Conservation (phyloP, 1,140 invertebrate species). For the Pogonomyrmex californicus region DNA sequence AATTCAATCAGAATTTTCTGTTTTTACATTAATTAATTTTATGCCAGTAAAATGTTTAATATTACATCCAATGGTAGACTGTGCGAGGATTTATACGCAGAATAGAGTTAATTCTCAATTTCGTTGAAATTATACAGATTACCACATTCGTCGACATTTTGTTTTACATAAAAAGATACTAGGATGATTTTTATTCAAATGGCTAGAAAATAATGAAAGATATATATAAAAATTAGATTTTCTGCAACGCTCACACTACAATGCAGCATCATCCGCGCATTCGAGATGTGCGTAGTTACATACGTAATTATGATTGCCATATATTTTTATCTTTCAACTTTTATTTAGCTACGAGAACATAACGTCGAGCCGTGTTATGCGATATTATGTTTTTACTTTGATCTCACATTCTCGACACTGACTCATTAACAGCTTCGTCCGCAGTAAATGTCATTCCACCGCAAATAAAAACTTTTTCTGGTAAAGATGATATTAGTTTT, state of each 20-base stretch:
- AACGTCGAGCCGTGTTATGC: neutral
- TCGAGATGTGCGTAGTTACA: neutral
- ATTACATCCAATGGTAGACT: conserved; percentile 15
- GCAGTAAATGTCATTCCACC: conserved; percentile 3
- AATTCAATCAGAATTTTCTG: conserved; percentile 28
- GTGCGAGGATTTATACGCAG: conserved; percentile 21
- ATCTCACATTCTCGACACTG: conserved; percentile 16
- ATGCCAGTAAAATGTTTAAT: conserved; percentile 32
- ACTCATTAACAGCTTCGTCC: conserved; percentile 25
- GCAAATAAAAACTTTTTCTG: conserved; percentile 3
- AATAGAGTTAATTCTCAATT: conserved; percentile 53
- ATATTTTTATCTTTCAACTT: conserved; percentile 14
- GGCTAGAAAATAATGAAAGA: neutral
- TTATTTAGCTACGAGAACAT: conserved; percentile 18
- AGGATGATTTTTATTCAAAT: conserved; percentile 59
- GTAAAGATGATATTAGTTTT: neutral
- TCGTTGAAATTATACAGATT: conserved; percentile 32
- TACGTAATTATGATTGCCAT: conserved; percentile 42
- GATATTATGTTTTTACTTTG: conserved; percentile 53
- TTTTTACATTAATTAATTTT: conserved; percentile 51
- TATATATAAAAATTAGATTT: conserved; percentile 25
- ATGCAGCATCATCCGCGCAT: neutral
- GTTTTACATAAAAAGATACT: conserved; percentile 2
- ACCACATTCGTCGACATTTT: conserved; percentile 3
- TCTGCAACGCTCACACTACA: neutral